Conservation (phyloP, 2,888 invertebrate species). For the Coleophora flavipennella region DNA sequence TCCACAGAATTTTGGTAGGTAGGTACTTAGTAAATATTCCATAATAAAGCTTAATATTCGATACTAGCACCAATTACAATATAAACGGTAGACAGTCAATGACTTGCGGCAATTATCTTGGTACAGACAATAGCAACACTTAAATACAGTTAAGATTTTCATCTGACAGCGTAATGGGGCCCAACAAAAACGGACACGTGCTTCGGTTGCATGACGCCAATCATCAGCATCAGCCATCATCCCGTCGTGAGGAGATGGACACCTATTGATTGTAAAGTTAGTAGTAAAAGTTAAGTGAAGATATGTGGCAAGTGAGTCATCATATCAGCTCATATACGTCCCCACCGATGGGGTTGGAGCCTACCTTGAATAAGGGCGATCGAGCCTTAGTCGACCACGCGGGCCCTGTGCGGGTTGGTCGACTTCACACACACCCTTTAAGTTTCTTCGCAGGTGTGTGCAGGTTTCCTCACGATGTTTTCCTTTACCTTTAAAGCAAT, state of each 20-base stretch:
- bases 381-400: no score
- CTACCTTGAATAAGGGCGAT: no score
- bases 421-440: no score
- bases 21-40: neutral
- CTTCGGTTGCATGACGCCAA: slow-evolving; percentile 43
- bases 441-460: no score
- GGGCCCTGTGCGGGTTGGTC: no score
- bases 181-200: slow-evolving; percentile 49
- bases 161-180: slow-evolving; percentile 49
- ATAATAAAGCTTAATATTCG: slow-evolving; percentile 2
- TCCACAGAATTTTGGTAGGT: no score
- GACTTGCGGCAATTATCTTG: slow-evolving; percentile 23
- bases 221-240: slow-evolving; percentile 34
- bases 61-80: neutral
- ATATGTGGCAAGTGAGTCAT: no score
- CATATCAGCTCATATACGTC: no score
- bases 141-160: slow-evolving; percentile 37
- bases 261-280: slow-evolving; percentile 40
- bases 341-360: no score
- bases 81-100: slow-evolving; percentile 20
- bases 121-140: slow-evolving; percentile 34
- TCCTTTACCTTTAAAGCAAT: no score
- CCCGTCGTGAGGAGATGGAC: slow-evolving; percentile 1
- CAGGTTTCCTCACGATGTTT: no score
- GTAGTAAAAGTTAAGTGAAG: no score